Conservation (phyloP, 2,888 invertebrate species). For the Phyto melanocephala region DNA sequence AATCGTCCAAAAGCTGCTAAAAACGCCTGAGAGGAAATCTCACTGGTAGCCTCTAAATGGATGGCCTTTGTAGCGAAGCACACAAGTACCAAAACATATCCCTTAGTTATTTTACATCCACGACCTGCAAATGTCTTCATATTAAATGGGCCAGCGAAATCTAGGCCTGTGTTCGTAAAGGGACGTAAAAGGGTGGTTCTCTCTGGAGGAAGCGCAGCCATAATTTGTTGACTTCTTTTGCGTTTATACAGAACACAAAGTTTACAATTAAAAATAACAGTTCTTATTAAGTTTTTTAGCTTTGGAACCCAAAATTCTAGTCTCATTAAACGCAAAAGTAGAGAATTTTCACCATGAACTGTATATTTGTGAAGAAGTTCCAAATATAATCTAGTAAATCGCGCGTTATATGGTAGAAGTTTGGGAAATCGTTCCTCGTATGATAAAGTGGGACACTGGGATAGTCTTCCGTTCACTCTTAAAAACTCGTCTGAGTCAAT, state of each 20-base stretch:
- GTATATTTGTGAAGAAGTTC: neutral
- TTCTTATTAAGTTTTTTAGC: neutral
- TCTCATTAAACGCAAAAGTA: neutral
- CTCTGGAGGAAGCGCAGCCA: neutral
- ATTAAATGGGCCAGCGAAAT: neutral
- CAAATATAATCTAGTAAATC: neutral
- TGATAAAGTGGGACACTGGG: neutral
- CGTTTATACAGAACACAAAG: neutral
- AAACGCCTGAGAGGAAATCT: too few relatives aligned
- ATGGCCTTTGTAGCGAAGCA: neutral
- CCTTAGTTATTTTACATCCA: neutral
- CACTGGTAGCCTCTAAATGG: too few relatives aligned
- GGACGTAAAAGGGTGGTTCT: neutral
- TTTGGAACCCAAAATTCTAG: neutral
- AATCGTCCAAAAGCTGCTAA: too few relatives aligned
- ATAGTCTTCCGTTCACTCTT: neutral
- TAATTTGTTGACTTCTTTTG: neutral
- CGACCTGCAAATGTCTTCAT: neutral
- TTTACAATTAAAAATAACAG: neutral
- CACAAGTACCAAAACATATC: neutral
- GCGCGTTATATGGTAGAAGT: neutral
- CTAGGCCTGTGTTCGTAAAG: neutral
- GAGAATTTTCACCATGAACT: neutral
- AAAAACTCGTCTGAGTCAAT: neutral
- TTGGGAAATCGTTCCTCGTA: neutral